A percentile compares a stretch with the other conserved stretches of the same genome.
Evolutionary conservation across 2,797 vertebrate genomes (phyloP).

Genomic region (Thripadectes ignobilis): DNA sequence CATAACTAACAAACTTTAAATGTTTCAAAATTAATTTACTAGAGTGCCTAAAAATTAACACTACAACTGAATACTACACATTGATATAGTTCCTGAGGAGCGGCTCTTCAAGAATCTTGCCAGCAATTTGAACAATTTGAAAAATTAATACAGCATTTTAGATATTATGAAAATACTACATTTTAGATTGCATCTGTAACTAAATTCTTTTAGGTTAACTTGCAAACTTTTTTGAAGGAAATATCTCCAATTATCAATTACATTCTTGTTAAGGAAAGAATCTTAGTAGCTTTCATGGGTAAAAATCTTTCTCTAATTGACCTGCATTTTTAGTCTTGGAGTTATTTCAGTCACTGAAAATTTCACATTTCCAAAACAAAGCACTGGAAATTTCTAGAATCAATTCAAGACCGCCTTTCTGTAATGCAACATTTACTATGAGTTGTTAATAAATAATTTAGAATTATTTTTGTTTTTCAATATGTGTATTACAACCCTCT

Average conservation of each 20-base stretch:
- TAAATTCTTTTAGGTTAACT: neutral
- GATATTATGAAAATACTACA: neutral
- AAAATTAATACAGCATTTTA: slow-evolving; percentile 28
- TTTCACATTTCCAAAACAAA: neutral
- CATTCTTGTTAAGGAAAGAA: slow-evolving; percentile 13
- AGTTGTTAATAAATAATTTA: neutral
- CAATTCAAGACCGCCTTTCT: neutral
- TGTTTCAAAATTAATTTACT: neutral
- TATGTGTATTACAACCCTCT: neutral
- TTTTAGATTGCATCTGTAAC: neutral
- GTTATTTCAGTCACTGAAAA: neutral
- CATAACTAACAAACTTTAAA: neutral
- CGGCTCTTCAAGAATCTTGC: neutral
- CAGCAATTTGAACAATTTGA: slow-evolving; percentile 14
- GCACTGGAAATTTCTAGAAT: neutral
- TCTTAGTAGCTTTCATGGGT: neutral
- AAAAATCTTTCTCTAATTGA: neutral
- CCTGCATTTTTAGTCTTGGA: neutral
- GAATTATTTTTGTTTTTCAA: slow-evolving; percentile 4
- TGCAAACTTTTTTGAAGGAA: neutral
- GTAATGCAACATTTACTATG: neutral
- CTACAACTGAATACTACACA: neutral
- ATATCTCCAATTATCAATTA: neutral
- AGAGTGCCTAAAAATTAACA: neutral
- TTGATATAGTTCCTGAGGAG: neutral